These are phyloP conservation scores for Mobula hypostoma DNA, from an alignment of 2,113 vertebrate species.

Conservation along the genomic window DNA sequence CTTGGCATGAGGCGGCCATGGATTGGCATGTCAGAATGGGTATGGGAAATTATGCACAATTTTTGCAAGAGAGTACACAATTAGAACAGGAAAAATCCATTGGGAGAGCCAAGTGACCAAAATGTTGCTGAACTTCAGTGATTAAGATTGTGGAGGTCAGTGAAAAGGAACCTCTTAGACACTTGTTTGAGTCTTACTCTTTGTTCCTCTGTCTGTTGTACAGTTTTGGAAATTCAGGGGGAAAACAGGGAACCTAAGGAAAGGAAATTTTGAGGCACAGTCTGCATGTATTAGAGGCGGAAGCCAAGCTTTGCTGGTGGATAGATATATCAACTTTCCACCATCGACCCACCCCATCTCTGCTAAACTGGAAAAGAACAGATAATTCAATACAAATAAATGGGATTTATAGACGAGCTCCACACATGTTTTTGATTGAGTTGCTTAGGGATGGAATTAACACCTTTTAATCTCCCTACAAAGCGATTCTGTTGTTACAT, in stretches of 20 bases:
- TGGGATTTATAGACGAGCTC: constrained; percentile 10
- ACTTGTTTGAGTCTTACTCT: background rate
- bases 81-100: too few species aligned
- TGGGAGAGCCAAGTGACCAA: too few species aligned
- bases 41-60: too few species aligned
- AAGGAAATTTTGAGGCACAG: background rate
- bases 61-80: too few species aligned
- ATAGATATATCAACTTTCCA: too few species aligned
- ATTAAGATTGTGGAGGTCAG: too few species aligned
- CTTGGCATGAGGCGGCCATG: too few species aligned
- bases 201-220: background rate
- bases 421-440: constrained; percentile 31
- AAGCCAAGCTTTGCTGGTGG: background rate
- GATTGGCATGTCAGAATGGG: too few species aligned
- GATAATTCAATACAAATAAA: constrained; percentile 17
- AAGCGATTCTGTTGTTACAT: constrained; percentile 31
- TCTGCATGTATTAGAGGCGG: background rate
- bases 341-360: too few species aligned
- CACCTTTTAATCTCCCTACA: constrained; percentile 33
- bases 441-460: constrained; percentile 26
- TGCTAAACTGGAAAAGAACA: background rate
- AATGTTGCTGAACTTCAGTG: too few species aligned
- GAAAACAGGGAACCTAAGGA: background rate
- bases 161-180: too few species aligned
- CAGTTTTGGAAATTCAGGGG: background rate